Percentiles rank a stretch among this genome's conserved stretches.
These are phyloP conservation scores for Sinohyriopsis cumingii DNA, from an alignment of 2,888 invertebrate species.

Conservation along the genomic window DNA sequence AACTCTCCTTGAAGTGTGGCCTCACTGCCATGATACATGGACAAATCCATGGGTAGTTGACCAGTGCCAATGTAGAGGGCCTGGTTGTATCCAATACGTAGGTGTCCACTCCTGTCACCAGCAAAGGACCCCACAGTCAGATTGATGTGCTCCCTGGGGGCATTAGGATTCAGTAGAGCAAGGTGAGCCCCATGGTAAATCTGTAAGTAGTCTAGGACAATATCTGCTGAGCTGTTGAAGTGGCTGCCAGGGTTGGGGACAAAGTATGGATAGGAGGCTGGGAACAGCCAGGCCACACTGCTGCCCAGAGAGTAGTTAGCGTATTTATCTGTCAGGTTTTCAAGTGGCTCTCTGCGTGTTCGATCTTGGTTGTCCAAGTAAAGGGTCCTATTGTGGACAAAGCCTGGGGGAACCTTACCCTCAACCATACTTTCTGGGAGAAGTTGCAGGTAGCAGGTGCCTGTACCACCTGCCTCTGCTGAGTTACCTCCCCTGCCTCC, in stretches of 20 bases:
- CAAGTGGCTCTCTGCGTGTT: slow-evolving; percentile 24
- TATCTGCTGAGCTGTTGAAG: slow-evolving; percentile 17
- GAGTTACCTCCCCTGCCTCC: slow-evolving; percentile 45
- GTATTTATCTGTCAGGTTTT: slow-evolving; percentile 37
- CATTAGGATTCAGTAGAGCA: slow-evolving; percentile 17
- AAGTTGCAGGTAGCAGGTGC: slow-evolving; percentile 53
- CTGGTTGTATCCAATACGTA: slow-evolving; percentile 55
- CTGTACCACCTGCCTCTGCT: slow-evolving; percentile 53
- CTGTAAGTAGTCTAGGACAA: slow-evolving; percentile 44
- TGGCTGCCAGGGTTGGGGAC: slow-evolving; percentile 21
- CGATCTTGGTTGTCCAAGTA: slow-evolving; percentile 43
- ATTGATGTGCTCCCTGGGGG: slow-evolving; percentile 22
- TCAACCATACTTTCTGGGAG: slow-evolving; percentile 26
- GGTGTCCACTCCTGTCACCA: slow-evolving; percentile 49
- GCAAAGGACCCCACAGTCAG: slow-evolving; percentile 33
- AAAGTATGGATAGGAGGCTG: slow-evolving; percentile 39
- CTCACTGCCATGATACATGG: slow-evolving; percentile 49
- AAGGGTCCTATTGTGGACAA: slow-evolving; percentile 48
- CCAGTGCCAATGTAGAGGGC: slow-evolving; percentile 48
- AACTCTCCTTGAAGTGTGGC: slow-evolving; percentile 53
- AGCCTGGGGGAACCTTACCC: slow-evolving; percentile 23
- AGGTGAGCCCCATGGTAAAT: slow-evolving; percentile 28
- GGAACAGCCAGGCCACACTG: slow-evolving; percentile 47
- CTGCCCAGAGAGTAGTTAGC: slow-evolving; percentile 23
- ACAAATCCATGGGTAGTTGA: slow-evolving; percentile 42